A percentile compares a stretch with the other conserved stretches of the same genome.
Conservation (phyloP, 2,797 vertebrate species). For the Bryconaethiops microstoma region DNA sequence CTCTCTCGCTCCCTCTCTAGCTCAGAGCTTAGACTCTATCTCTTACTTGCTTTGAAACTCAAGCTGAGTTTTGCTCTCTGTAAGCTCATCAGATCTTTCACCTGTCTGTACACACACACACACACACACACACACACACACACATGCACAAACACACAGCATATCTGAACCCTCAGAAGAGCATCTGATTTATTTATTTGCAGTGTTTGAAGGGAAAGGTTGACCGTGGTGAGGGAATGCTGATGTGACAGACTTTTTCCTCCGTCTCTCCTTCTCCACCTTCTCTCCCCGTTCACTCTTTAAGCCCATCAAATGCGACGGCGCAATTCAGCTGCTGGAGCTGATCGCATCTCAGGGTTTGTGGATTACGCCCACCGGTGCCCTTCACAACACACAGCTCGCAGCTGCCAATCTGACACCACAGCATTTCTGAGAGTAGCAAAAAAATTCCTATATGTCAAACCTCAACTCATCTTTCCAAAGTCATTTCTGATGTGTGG, state of each 20-base stretch:
- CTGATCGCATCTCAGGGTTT: conserved; percentile 52
- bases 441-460: conserved; percentile 48
- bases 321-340: conserved; percentile 39
- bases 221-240: conserved; percentile 13
- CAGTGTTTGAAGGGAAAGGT: conserved; percentile 28
- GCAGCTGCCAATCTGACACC: conserved; percentile 27
- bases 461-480: conserved; percentile 43
- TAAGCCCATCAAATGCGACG: conserved; percentile 45
- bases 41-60: conserved; percentile 16
- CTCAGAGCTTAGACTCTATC: conserved; percentile 19
- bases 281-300: conserved; percentile 36
- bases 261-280: conserved; percentile 22
- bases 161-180: not conserved
- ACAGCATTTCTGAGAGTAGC: conserved; percentile 41
- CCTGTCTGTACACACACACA: not conserved
- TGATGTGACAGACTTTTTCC: conserved; percentile 16
- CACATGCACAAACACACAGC: no score
- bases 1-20: not conserved
- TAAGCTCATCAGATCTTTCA: conserved; percentile 10
- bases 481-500: conserved; percentile 51
- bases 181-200: conserved; percentile 24
- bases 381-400: conserved; percentile 46
- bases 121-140: not conserved
- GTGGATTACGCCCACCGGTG: conserved; percentile 50
- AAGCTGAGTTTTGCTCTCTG: conserved; percentile 17